phyloP scores from a whole-genome alignment of 64 coral and sea anemone genomes.

The Stichodactyla helianthus region DNA sequence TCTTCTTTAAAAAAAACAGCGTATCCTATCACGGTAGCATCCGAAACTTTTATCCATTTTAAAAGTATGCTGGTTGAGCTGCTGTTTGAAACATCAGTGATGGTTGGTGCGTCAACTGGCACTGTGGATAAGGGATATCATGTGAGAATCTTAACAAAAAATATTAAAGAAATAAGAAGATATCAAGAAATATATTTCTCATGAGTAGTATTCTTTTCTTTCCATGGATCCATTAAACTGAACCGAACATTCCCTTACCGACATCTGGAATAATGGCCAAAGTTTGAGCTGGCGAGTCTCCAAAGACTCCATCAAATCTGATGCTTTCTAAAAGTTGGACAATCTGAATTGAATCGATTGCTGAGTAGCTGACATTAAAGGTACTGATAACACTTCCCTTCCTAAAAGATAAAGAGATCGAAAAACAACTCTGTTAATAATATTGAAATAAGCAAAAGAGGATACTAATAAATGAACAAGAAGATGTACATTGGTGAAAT shows the following conservation, averaged over 20 bases:
- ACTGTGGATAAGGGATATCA: not conserved
- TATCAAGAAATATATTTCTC: no score
- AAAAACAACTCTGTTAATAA: no score
- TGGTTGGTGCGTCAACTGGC: not conserved
- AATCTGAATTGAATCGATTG: conserved; percentile 35
- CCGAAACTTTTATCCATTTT: conserved; percentile 19
- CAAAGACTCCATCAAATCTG: not conserved
- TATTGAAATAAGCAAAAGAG: no score
- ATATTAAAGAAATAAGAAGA: no score
- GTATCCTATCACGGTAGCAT: conserved; percentile 17
- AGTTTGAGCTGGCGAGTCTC: conserved; percentile 6
- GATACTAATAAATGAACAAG: no score
- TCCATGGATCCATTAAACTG: no score
- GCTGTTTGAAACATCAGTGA: conserved; percentile 14
- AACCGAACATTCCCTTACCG: conserved; percentile 9
- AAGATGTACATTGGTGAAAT: no score
- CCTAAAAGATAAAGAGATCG: not conserved
- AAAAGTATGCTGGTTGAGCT: conserved; percentile 28
- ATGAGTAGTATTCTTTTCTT: no score
- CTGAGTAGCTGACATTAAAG: conserved; percentile 32
- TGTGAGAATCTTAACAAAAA: not conserved
- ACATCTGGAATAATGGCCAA: conserved; percentile 14
- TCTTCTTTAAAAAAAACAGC: conserved; percentile 7
- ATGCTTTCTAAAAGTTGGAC: conserved; percentile 18
- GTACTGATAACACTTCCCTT: conserved; percentile 25